phyloP scores from a whole-genome alignment of 2,113 vertebrate genomes.

The Alligator sinensis region DNA sequence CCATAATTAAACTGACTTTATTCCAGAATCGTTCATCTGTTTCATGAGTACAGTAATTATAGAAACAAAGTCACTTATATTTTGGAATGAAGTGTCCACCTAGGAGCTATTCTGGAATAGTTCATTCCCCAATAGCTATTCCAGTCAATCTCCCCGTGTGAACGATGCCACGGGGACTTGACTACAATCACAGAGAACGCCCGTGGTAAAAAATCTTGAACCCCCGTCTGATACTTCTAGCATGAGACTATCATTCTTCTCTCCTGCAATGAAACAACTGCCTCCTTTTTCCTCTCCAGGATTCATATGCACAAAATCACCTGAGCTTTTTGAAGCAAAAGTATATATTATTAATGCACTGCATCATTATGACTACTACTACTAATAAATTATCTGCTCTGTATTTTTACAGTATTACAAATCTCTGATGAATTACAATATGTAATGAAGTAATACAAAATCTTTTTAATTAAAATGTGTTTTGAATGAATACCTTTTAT shows the following conservation, averaged over 20 bases:
- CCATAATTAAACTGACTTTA: no score
- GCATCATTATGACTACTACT: background rate
- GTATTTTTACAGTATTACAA: conserved; percentile 30
- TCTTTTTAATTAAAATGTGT: no score
- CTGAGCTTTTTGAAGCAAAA: background rate
- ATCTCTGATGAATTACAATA: background rate
- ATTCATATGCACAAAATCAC: background rate
- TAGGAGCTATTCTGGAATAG: no score
- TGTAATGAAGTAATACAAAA: background rate
- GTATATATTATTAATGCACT: background rate
- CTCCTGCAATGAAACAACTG: background rate
- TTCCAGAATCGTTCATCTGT: no score
- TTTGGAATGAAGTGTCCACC: no score
- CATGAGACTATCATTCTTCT: background rate
- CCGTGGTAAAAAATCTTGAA: background rate
- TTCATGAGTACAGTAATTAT: no score
- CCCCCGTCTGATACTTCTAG: background rate
- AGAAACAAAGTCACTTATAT: no score
- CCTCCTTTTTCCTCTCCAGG: background rate
- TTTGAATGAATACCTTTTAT: background rate
- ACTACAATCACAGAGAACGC: background rate
- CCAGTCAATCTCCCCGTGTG: no score
- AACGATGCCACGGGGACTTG: background rate
- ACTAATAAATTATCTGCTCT: background rate
- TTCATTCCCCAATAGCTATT: no score